Evolutionary conservation across 2,888 invertebrate species (phyloP), one percentile per base, ranked within the genome.

Genomic region (Sicus ferrugineus): DNA sequence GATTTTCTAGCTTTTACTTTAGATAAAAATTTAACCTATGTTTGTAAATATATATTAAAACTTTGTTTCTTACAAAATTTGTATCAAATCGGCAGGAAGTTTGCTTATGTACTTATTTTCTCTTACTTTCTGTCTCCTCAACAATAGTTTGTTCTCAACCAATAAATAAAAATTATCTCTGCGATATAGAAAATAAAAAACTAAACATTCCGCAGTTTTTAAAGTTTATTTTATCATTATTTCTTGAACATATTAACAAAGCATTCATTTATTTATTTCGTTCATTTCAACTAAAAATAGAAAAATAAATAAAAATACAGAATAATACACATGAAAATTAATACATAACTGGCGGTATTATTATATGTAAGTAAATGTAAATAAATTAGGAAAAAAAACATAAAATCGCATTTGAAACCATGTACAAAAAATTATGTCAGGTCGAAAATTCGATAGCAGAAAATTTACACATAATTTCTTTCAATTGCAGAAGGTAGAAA

Each of bases 231-330:
- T 52, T 30, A 14, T 66, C 21, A 54, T 48, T 46, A 48, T 63
- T 66, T 64, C 50, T 64, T 54, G 42, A 66, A 66, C 56, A 66
- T 31, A 54, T 52, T 46, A 46, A 46, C 46, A 46, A 9, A 46
- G n/a, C 3, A 14, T 34, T 34, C 11, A 34, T 38, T 52, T 52
- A 54, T 66, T 65, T 54, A 52, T 52, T 54, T 38, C 23, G 52
- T 31, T 54, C 23, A 21, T 21, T 42, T 31, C 52, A 26, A 28
- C 50, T 30, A 48, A 16, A 23, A 30, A 52, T 26, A 34, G n/a
- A 30, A 66, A 66, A 66, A 66, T 66, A 54, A 66, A 65, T 65
- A 65, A 65, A 65, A 50, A 50, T 48, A 48, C 28, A 62, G 28
- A 46, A 64, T 64, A 48, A 31, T 48, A 66, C 46, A 34, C 34